Evolutionary conservation across 2,888 invertebrate genomes (phyloP), one percentile per base, ranked within the genome.

Genomic region (Phorcus lineatus): DNA sequence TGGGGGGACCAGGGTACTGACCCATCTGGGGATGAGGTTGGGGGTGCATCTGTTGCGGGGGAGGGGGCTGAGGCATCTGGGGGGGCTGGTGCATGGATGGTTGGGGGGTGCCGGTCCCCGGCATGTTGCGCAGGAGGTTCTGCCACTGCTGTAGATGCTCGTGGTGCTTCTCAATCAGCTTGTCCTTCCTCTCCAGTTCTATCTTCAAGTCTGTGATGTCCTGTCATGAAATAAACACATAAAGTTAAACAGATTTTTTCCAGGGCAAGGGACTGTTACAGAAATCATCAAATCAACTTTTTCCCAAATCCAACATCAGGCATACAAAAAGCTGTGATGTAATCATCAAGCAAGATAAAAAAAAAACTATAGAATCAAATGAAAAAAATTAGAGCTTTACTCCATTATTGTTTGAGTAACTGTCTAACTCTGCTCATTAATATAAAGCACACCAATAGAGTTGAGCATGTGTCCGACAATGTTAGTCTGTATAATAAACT

Each of bases 71-170:
- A 28, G 70, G 77, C 62, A 40, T 55, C 75, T 55, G 81, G 40
- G 78, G 82, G 77, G 16, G 80, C 80, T 28, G 80, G 81, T 53
- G 80, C 40, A 76, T 77, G 80, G 53, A 80, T 80, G 24, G 80
- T 78, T 22, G 80, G 74, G n/a, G 79, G 81, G 66, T 78, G 82
- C 7, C 79, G 80, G 24, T 84, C 84, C 77, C 77, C 84, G 36
- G 66, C 80, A 52, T 74, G 76, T 67, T 85, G 84, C 75, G 88
- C 28, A 98, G 93, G 80, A 98, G 94, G 86, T 95, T 96, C 93
- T 98, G 98, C 98, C 98, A 98, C 79, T 96, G 95, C 47, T 96
- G 95, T 78, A 98, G 96, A 92, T 98, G 97, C 84, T 97, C 97
- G 90, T 97, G 96, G 90, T 98, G 98, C 80, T 97, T 95, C 87